Conservation (phyloP, 92 coral and sea anemone genomes). For the Epizoanthus stellaris region DNA sequence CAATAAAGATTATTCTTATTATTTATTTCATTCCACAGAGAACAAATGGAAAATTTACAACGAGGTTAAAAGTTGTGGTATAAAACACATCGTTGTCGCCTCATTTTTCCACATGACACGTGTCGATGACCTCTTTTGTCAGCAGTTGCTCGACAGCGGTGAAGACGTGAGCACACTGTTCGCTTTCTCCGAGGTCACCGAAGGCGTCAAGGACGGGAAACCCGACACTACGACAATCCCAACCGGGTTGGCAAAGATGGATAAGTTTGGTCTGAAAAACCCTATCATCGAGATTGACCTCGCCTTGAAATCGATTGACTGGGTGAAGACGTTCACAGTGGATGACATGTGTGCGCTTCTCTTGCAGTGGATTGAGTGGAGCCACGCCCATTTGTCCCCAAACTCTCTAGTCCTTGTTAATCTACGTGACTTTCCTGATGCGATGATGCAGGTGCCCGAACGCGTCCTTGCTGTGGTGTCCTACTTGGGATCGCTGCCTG, state of each 20-base stretch:
- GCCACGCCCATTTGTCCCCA: slow-evolving; percentile 51
- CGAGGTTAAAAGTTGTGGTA: slow-evolving; percentile 64
- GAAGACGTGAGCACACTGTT: slow-evolving; percentile 64
- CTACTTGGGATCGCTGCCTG: slow-evolving; percentile 59
- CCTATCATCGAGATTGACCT: slow-evolving; percentile 64
- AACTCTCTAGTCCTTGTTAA: slow-evolving; percentile 72
- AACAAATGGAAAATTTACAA: slow-evolving; percentile 68
- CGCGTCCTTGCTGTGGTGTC: slow-evolving; percentile 65
- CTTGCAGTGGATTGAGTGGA: slow-evolving; percentile 60
- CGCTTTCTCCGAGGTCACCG: slow-evolving; percentile 64
- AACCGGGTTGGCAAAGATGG: slow-evolving; percentile 55
- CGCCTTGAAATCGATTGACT: slow-evolving; percentile 51
- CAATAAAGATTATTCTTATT: too few species aligned
- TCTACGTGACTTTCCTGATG: slow-evolving; percentile 78
- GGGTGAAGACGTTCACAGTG: slow-evolving; percentile 44
- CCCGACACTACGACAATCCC: slow-evolving; percentile 54
- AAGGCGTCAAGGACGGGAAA: slow-evolving; percentile 35
- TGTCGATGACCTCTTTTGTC: slow-evolving; percentile 62
- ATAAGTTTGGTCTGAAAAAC: slow-evolving; percentile 50
- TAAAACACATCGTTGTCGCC: slow-evolving; percentile 64
- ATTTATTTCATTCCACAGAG: slow-evolving; percentile 43
- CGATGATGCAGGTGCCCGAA: slow-evolving; percentile 60
- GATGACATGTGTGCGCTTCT: slow-evolving; percentile 49
- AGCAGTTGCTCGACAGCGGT: slow-evolving; percentile 47
- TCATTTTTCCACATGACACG: slow-evolving; percentile 71